Conservation (phyloP, 2,797 vertebrate genomes). For the Menidia menidia region DNA sequence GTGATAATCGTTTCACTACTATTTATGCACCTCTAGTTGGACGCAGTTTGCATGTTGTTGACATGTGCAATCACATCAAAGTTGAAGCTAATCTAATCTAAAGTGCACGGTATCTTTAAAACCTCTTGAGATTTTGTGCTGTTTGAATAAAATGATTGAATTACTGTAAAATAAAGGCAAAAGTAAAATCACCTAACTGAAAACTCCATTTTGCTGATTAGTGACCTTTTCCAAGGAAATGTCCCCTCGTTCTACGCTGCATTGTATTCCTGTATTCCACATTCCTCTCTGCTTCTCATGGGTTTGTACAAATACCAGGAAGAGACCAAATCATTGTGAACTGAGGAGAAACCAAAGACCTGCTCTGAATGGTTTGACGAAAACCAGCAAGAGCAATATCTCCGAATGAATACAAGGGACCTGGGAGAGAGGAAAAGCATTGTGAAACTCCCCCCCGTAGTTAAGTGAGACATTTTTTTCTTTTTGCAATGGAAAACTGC, state of each 20-base stretch:
- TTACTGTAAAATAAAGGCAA: no score
- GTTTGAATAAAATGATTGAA: no score
- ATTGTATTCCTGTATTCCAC: constrained; percentile 28
- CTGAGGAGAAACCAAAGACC: constrained; percentile 32
- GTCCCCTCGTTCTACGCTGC: constrained; percentile 16
- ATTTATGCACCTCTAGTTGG: no score
- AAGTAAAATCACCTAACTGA: no score
- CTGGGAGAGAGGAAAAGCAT: constrained; percentile 41
- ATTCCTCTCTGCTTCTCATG: constrained; percentile 34
- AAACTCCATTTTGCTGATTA: constrained; percentile 5
- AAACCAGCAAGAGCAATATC: constrained; percentile 28
- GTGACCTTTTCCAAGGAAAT: constrained; percentile 23
- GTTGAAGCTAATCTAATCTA: no score
- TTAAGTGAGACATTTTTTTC: constrained; percentile 56
- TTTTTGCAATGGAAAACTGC: constrained; percentile 54
- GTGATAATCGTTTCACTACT: no score
- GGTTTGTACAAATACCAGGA: constrained; percentile 52
- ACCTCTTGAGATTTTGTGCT: no score
- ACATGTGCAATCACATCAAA: no score
- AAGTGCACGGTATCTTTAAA: no score
- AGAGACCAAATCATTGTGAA: constrained; percentile 37
- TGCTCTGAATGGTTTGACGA: constrained; percentile 39
- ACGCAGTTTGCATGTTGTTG: no score
- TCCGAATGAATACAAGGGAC: constrained; percentile 35
- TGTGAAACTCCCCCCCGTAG: constrained; percentile 41